Base-by-base conservation (phyloP, 2,888 invertebrate species). In the Acleris holmiana region DNA sequence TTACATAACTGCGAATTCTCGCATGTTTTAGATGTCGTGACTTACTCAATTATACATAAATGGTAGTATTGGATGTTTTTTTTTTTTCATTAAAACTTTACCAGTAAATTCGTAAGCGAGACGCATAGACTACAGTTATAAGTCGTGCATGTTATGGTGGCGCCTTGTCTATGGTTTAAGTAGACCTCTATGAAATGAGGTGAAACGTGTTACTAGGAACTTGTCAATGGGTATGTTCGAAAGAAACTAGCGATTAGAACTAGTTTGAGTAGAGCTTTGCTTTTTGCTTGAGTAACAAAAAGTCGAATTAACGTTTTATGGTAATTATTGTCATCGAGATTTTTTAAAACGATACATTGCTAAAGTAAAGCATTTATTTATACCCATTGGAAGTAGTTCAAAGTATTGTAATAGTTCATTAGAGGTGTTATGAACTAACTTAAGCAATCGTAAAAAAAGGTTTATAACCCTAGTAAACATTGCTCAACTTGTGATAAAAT, bases 21-120 rank as follows among this genome's bases (percentile, higher is more conserved):
- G 59, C 60, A 35, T 60, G 65, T 60, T 59, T 63, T 29, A 62
- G 55, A 58, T 69, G 41, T 70, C 72, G 73, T 73, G 74, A 73
- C 71, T 76, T 71, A 65, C 60, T 71, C 66, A 72, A 75, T 74
- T 72, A 55, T 21, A 49, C 46, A 46, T 65, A 65, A 2, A 29
- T 29, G 10, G 49, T 53, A 48, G 54, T 67, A 67, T 67, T 60
- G 62, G 62, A 63, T 66, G 67, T 54, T 65, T 65, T 65, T 60
- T 66, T 67, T 54, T 65, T 65, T 65, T 60, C 54, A 60, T 48
- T 49, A 47, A 46, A 65, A 60, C 59, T 65, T 49, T 48, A 64
- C 59, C 54, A 44, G 48, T 58, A 21, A 40, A 59, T 65, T 49
- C 29, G 64, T 41, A 65, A 65, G 54, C 46, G 18, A 47, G 19